Evolutionary conservation across 2,888 invertebrate genomes (phyloP), one percentile per base, ranked within the genome.

Genomic region (Harpalus rufipes): DNA sequence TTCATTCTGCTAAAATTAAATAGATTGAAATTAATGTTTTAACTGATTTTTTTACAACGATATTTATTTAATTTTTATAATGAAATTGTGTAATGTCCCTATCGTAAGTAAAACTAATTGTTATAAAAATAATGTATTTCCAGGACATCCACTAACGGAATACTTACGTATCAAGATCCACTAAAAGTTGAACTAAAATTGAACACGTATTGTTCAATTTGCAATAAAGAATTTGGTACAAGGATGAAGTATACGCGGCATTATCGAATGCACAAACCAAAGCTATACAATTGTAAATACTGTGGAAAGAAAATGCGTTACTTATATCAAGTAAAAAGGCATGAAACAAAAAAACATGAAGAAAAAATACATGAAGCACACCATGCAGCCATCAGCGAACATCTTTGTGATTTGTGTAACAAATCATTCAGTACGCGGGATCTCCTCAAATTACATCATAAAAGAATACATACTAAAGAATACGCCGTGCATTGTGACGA

Each of bases 351-450:
- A 32, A 32, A 32, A 39, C 25, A 51, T 10, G 78, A 84, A 12
- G 16, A 18, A 51, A 61, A 65, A 63, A 44, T 18, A n/a, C 84
- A 84, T 32, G 65, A 78, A 21, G n/a, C 63, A 10, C 7, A 18
- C 7, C 72, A 74, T 51, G 72, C 4, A 51, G 44, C 72, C 16
- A 14, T 7, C 5, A 8, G 3, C 18, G 21, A 93, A 1, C 93
- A 91, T 72, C 91, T 92, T 79, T 93, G 93, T 85, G 92, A 92
- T 81, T 86, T 92, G 79, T 93, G 93, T 63, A 92, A 92, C 2
- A 92, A 93, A 84, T 90, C 92, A 7, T 93, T 93, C 86, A 92
- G 92, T 58, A 58, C 58, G 4, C 8, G 14, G 8, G 25, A 7
- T 2, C 58, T 32, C 10, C 14, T 59, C 7, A 32, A 18, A 14